Conservation (phyloP, 2,113 vertebrate genomes). For the Spea bombifrons region DNA sequence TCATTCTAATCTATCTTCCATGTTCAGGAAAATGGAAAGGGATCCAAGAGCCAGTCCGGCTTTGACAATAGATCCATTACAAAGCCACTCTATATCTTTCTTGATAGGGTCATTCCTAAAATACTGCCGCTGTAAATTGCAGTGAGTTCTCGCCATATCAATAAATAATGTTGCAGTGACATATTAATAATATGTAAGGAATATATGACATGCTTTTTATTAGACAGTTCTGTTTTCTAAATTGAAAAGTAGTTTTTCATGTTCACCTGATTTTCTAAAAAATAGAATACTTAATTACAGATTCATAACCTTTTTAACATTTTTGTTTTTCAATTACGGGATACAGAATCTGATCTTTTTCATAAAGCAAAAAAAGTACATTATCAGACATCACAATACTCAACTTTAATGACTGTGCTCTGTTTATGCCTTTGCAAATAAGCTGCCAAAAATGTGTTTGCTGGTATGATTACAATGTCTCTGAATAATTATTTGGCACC, state of each 20-base stretch:
- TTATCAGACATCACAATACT: background rate
- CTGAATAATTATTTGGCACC: too few relatives aligned
- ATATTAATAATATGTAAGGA: conserved; percentile 37
- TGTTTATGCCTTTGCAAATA: too few relatives aligned
- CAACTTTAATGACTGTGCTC: too few relatives aligned
- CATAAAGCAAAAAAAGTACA: conserved; percentile 6
- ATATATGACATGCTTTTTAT: conserved; percentile 38
- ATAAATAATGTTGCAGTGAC: conserved; percentile 41
- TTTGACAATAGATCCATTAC: conserved; percentile 30
- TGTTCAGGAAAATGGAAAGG: conserved; percentile 25
- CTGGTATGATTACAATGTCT: too few relatives aligned
- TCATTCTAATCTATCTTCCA: conserved; percentile 26
- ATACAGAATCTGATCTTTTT: background rate
- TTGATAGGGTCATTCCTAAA: conserved; percentile 24
- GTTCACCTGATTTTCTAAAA: conserved; percentile 18
- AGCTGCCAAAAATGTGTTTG: too few relatives aligned
- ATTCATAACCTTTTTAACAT: conserved; percentile 8
- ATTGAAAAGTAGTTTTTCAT: conserved; percentile 40
- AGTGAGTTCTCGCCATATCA: conserved; percentile 22
- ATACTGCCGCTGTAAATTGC: conserved; percentile 40
- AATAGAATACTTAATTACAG: conserved; percentile 38
- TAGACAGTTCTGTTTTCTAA: conserved; percentile 38
- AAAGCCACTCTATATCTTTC: conserved; percentile 31
- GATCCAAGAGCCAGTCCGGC: conserved; percentile 9
- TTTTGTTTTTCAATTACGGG: background rate